Percentiles rank a stretch among this genome's conserved stretches.
These are phyloP conservation scores for Artemia sp. DNA, from an alignment of 2,888 invertebrate genomes.

Conservation along the genomic window DNA sequence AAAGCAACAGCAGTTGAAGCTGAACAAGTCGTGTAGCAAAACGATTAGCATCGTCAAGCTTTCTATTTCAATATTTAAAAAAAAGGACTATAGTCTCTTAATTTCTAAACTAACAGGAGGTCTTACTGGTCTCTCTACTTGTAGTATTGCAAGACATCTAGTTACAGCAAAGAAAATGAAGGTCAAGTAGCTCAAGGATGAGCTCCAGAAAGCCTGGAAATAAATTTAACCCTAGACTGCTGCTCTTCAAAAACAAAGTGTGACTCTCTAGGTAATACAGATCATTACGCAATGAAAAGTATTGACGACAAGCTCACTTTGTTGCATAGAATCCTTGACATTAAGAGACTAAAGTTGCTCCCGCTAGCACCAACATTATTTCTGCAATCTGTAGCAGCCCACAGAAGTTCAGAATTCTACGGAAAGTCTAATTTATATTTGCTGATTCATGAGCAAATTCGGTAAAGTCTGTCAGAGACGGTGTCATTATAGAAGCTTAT, in stretches of 20 bases:
- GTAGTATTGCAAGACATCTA: constrained; percentile 1
- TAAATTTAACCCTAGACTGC: not conserved
- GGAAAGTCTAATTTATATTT: no score
- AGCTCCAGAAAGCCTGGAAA: not conserved
- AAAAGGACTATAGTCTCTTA: not conserved
- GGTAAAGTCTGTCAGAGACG: not conserved
- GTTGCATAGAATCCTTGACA: not conserved
- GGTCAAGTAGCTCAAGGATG: not conserved
- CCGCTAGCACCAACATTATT: not conserved
- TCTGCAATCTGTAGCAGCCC: not conserved
- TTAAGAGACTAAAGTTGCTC: constrained; percentile 8
- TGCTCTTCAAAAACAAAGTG: not conserved
- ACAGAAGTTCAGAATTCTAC: not conserved
- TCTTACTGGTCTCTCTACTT: not conserved
- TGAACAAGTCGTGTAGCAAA: not conserved
- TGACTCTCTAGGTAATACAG: not conserved
- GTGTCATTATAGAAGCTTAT: not conserved
- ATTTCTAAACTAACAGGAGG: constrained; percentile 5
- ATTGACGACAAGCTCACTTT: not conserved
- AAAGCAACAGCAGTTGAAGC: no score
- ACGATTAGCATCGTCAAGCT: not conserved
- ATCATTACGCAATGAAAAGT: not conserved
- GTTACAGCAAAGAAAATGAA: not conserved
- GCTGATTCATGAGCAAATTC: not conserved
- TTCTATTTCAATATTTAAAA: not conserved